Evolutionary conservation across 1,140 invertebrate genomes (phyloP), one percentile per base, ranked within the genome.

Genomic region (Paramacrobiotus metropolitanus): DNA sequence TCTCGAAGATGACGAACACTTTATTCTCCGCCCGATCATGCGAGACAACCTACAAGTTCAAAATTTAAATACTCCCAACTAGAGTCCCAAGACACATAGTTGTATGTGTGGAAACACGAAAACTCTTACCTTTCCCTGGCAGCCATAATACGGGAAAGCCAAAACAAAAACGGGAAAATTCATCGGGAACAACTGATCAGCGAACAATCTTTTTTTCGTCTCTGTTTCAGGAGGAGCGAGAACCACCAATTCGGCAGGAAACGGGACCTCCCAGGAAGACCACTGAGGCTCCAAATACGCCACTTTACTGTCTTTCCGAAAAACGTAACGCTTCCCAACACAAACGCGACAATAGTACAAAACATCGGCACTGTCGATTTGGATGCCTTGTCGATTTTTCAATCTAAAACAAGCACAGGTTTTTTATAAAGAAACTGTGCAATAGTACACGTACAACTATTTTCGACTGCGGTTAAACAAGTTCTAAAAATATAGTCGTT

Each of bases 141-240:
- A n/a, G 18, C 87, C 88, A 72, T 88, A 91, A 72, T 86, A 81
- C 1, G 82, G 83, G 65, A 79, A 77, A 0, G 81, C 81, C 3
- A 90, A 70, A 72, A 88, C 30, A 24, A 62, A 62, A n/a, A 62
- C 61, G 4, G 24, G 61, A 2, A 28, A 30, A 2, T 48, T 30
- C 28, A 1, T 24, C 1, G 30, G n/a, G 44, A 62, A 62, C 21
- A 62, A 30, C 4, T 62, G 44, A 48, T 48, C 21, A 24, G 59
- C 20, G 2, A 30, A 45, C 21, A 62, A 24, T 29, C 31, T 45
- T 21, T n/a, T 9, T n/a, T 9, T 48, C n/a, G 44, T 60, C 20
- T 48, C 21, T 2, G 31, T 45, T 2, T 44, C 21, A 44, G 30
- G 30, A 2, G 28, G 21, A 30, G 44, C 61, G 4, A 62, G 30